Percentiles rank a stretch among this genome's conserved stretches.
phyloP scores from a whole-genome alignment of 2,113 vertebrate species.

The Ceyx margarethae region DNA sequence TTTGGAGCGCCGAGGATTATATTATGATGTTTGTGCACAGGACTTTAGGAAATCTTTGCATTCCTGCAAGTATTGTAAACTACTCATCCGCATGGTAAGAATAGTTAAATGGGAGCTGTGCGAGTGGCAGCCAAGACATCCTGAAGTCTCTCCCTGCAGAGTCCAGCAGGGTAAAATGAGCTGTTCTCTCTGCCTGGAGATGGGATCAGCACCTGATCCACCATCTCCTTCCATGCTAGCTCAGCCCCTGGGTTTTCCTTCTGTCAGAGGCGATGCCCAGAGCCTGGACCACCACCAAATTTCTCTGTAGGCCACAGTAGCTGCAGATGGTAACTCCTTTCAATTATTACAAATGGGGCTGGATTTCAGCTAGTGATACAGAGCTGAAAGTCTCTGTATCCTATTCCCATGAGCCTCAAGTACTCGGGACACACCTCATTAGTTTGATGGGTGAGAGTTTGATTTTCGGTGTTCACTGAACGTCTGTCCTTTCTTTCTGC shows the following conservation, averaged over 20 bases:
- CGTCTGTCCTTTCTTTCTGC: background rate
- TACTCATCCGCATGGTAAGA: background rate
- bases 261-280: rapidly evolving
- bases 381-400: background rate
- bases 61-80: background rate
- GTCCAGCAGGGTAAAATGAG: background rate
- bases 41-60: slow-evolving; percentile 8
- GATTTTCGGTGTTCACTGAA: background rate
- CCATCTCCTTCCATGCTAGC: rapidly evolving
- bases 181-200: background rate
- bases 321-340: background rate
- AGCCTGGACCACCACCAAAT: background rate
- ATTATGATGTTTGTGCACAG: slow-evolving; percentile 22
- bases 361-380: background rate
- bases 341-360: background rate
- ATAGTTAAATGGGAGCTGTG: background rate
- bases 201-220: background rate
- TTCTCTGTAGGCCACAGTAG: background rate
- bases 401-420: background rate
- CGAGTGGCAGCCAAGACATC: rapidly evolving
- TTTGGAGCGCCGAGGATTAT: slow-evolving; percentile 53
- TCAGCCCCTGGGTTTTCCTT: rapidly evolving
- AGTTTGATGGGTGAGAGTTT: background rate
- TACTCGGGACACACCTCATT: background rate
- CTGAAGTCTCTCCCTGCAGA: rapidly evolving